Conservation (phyloP, 1,140 invertebrate species). For the Papilio helenus region DNA sequence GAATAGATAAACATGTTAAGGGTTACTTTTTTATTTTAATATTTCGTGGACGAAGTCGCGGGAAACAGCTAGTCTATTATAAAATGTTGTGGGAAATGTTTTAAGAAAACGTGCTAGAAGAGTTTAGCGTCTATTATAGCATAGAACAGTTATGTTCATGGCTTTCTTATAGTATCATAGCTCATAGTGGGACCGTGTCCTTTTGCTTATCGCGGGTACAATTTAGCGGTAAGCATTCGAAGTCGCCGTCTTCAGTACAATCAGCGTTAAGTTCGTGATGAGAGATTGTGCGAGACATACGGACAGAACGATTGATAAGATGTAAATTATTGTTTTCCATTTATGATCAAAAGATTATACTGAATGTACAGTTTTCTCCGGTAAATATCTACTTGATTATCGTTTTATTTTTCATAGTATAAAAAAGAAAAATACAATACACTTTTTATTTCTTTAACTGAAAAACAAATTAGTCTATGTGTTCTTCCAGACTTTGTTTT, state of each 20-base stretch:
- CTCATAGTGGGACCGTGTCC: conserved; percentile 31
- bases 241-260: conserved; percentile 51
- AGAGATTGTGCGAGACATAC: conserved; percentile 55
- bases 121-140: not conserved
- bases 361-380: too few species aligned
- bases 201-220: conserved; percentile 32
- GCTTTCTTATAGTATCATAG: conserved; percentile 21
- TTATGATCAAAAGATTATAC: too few species aligned
- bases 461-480: too few species aligned
- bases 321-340: too few species aligned
- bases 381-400: too few species aligned
- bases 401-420: too few species aligned
- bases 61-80: too few species aligned
- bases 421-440: too few species aligned
- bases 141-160: not conserved
- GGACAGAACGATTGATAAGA: not conserved
- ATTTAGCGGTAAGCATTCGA: conserved; percentile 50
- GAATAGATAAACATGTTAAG: too few species aligned
- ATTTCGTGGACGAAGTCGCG: too few species aligned
- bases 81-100: not conserved
- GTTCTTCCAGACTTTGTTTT: too few species aligned
- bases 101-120: not conserved
- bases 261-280: conserved; percentile 63
- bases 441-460: too few species aligned
- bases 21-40: not conserved